Evolutionary conservation across 2,797 vertebrate genomes (phyloP), one percentile per base, ranked within the genome.

Genomic region (Mormyrops boulengeri): DNA sequence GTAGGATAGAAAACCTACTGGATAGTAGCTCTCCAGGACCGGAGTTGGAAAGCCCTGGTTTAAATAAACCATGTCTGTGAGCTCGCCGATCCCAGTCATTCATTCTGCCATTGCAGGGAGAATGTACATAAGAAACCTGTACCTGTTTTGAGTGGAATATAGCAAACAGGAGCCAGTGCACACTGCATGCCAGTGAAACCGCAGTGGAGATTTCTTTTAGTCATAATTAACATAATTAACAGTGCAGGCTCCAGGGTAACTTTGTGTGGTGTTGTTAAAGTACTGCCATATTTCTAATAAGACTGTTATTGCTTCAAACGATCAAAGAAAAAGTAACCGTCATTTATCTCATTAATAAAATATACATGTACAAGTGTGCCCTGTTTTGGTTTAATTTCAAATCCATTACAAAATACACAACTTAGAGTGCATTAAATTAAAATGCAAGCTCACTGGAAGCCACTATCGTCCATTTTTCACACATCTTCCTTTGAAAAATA

Each of bases 351-450:
- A 50, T 50, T 85, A 52, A 85, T 14, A 85, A 85, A 50, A 52
- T 85, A 52, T 85, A 49, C 84, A 85, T 85, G 84, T 30, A 11
- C 47, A 50, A 49, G 41, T 85, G 14, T 0, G 0, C 84, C 84
- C 22, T 26, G 26, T 84, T 84, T 84, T 12, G 47, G 47, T 73
- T 73, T 38, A 38, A 73, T 73, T 34, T 73, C 11, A 73, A 73
- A 73, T 73, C 73, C 73, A 80, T 80, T 80, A 80, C 19, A 34
- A 87, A 53, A 55, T 87, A 38, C 85, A 52, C 38, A 80, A 80
- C 73, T 44, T n/a, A 80, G 41, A 80, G 73, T 80, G 22, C 49
- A 44, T 80, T 80, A 80, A 44, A 80, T 80, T 44, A 80, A 44
- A 80, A 80, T 80, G 73, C 41, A 38, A 80, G 17, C 41, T 80